phyloP scores from a whole-genome alignment of 1,140 invertebrate genomes.

The Magallana gigas region DNA sequence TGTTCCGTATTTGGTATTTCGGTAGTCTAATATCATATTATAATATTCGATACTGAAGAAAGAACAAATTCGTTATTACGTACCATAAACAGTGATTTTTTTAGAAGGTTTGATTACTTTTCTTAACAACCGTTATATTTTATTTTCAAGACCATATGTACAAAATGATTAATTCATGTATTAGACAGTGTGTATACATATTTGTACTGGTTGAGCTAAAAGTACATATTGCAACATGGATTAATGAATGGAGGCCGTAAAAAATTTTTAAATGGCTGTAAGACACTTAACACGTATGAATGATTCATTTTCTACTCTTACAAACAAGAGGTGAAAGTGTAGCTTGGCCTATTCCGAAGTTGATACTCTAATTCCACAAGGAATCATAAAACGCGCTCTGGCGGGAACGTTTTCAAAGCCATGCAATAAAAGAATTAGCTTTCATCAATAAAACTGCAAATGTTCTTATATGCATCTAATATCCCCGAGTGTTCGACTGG shows the following conservation, averaged over 20 bases:
- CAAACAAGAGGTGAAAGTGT: neutral
- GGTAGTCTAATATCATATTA: too few species aligned
- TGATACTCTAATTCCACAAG: slow-evolving; percentile 5
- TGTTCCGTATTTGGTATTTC: too few species aligned
- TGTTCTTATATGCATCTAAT: slow-evolving; percentile 27
- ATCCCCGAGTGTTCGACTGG: slow-evolving; percentile 2
- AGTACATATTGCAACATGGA: neutral
- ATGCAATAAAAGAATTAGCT: slow-evolving; percentile 20
- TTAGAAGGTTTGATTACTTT: too few species aligned
- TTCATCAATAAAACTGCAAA: slow-evolving; percentile 17
- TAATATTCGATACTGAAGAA: too few species aligned
- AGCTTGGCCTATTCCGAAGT: neutral
- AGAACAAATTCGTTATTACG: too few species aligned
- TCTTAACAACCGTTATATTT: too few species aligned
- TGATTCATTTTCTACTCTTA: neutral
- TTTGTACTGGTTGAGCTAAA: too few species aligned
- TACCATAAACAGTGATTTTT: too few species aligned
- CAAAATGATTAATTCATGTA: neutral
- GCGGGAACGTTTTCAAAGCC: slow-evolving; percentile 12
- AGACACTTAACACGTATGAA: neutral
- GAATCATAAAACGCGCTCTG: neutral
- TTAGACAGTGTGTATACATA: too few species aligned
- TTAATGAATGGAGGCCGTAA: neutral
- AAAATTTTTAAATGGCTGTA: neutral
- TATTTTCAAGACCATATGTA: neutral